Evolutionary conservation across 92 coral and sea anemone species (phyloP), one percentile per base, ranked within the genome.

Genomic region (Metridium senile): DNA sequence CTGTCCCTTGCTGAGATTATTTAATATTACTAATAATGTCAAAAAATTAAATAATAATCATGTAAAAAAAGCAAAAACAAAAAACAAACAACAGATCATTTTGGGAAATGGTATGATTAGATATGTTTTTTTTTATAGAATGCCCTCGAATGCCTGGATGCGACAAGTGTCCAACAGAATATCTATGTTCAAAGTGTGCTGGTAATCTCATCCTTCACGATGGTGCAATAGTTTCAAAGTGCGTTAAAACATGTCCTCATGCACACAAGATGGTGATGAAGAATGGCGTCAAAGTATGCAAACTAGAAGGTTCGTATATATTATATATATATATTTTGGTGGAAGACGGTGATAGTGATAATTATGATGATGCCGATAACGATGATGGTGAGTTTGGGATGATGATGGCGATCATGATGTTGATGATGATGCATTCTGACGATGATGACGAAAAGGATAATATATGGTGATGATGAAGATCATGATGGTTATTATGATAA

Each of bases 121-220:
- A 4, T 39, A 39, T 39, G 6, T 39, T 63, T 31, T 31, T 28
- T 29, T 30, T 63, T 63, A 2, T 16, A 63, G 69, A 63, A 31
- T 63, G 69, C 22, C 69, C 69, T 16, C 39, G 16, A 16, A 63
- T 63, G 69, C 69, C 69, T 23, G 69, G 69, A 63, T 63, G 69
- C 45, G 43, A 4, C 19, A 19, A 63, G 1, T 63, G 69, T n/a
- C 69, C 69, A 16, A 54, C 59, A 63, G 45, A 4, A 1, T 13
- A 11, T 3, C 2, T 18, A 31, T 63, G 39, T 31, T 8, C n/a
- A 11, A 63, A 11, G 28, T 11, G 43, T 31, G 69, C 69, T 54
- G 59, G 59, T 3, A 54, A 54, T 13, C 59, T 54, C n/a, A 20
- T 54, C 25, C 59, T 54, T 54, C 17, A 54, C 25, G 59, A 54